Evolutionary conservation across 2,113 vertebrate species (phyloP).

Genomic region (Colistium nudipinnis): DNA sequence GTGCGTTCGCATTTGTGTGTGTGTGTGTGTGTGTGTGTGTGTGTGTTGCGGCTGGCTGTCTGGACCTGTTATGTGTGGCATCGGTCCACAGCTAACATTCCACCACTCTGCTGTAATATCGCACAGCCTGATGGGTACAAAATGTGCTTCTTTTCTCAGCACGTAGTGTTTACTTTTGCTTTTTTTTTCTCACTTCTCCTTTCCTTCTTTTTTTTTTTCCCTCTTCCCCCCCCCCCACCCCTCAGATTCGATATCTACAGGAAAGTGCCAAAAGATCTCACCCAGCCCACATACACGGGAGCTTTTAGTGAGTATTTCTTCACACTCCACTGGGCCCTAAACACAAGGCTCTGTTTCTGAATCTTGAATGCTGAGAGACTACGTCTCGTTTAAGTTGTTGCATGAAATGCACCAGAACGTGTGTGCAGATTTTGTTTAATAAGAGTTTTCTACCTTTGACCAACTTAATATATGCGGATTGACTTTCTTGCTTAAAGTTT

Average conservation of each 20-base stretch:
- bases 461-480: no score
- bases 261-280: constrained; percentile 99
- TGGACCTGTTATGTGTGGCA: constrained; percentile 62
- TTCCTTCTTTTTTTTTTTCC: constrained; percentile 16
- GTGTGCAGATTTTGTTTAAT: no score
- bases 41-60: constrained; percentile 30
- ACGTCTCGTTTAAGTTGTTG: background rate
- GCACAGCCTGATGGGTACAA: constrained; percentile 74
- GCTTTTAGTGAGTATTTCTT: constrained; percentile 93
- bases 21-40: constrained; percentile 13
- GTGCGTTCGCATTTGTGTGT: background rate
- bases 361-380: background rate
- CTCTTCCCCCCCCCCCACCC: constrained; percentile 57
- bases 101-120: constrained; percentile 70
- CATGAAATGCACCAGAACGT: no score
- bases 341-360: background rate
- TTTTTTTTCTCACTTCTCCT: constrained; percentile 31
- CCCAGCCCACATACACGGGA: constrained; percentile 98
- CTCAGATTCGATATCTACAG: constrained; percentile 99
- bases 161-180: constrained; percentile 68
- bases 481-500: no score
- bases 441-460: no score
- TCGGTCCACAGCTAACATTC: constrained; percentile 80
- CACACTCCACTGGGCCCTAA: background rate
- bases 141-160: constrained; percentile 73